Evolutionary conservation across 2,888 invertebrate genomes (phyloP), one percentile per base, ranked within the genome.

Genomic region (Hydriomena furcata): DNA sequence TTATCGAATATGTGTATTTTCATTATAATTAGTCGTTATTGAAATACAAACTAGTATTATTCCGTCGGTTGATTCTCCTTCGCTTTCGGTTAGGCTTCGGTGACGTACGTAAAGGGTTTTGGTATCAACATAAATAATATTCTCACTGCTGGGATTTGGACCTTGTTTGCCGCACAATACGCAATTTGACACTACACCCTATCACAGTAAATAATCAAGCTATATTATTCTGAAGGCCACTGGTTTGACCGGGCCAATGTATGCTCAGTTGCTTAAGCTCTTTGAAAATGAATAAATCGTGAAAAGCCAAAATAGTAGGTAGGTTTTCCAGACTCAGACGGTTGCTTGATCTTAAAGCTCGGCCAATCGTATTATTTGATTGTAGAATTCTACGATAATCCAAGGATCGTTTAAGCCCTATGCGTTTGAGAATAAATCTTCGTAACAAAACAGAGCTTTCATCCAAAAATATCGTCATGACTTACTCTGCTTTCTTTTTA

Each of bases 221-320:
- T 35, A 28, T 21, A 13, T 23, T 23, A 35, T 36, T 44, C n/a
- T 31, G n/a, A 37, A 31, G 31, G 31, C 31, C 23, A 45, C n/a
- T 23, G 10, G 7, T 37, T 21, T 13, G 10, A 37, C 8, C 23
- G 7, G 23, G n/a, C 6, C 24, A 11, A 17, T 25, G 28, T 44
- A 11, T 27, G 37, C 37, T 43, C 31, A 30, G 25, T 38, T 38
- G 46, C 17, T 17, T 10, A 25, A 40, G 12, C 40, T 35, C 41
- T 51, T 51, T 45, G 25, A 27, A 41, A 41, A 45, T 45, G 30
- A 45, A 45, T 51, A 51, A 51, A 45, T 51, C 23, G 40, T 41
- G 40, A 21, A 45, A 51, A 42, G 11, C 42, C 25, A 51, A 32
- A 27, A 21, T 42, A 27, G 51, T 25, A 38, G 8, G 30, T 37